These are phyloP conservation scores for Hipparchia semele DNA, from an alignment of 2,888 invertebrate species.

Conservation along the genomic window DNA sequence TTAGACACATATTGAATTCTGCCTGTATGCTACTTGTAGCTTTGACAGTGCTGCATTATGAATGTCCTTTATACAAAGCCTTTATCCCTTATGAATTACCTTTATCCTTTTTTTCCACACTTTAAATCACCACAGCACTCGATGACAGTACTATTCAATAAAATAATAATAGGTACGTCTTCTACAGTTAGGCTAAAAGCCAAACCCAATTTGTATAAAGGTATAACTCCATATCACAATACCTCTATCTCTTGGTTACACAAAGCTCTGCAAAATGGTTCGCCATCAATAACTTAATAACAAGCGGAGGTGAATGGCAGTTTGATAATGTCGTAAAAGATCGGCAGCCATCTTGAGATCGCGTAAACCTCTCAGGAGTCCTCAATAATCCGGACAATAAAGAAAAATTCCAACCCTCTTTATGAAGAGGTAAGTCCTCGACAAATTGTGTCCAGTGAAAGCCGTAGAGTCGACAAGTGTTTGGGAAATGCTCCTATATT, in stretches of 20 bases:
- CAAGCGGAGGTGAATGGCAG: constrained; percentile 70
- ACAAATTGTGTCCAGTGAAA: constrained; percentile 68
- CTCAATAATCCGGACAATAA: constrained; percentile 81
- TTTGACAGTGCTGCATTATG: too few relatives aligned
- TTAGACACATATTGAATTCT: too few relatives aligned
- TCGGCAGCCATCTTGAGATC: constrained; percentile 76
- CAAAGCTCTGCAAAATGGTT: constrained; percentile 38
- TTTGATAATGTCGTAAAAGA: constrained; percentile 78
- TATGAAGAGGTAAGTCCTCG: constrained; percentile 83
- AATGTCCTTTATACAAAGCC: too few relatives aligned
- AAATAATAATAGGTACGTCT: too few relatives aligned
- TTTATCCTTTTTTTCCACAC: too few relatives aligned
- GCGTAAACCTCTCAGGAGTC: constrained; percentile 77
- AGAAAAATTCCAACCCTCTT: constrained; percentile 82
- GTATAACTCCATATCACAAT: constrained; percentile 32
- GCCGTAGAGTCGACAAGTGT: constrained; percentile 51
- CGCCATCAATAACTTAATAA: constrained; percentile 76
- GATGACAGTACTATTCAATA: too few relatives aligned
- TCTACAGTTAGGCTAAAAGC: neutral
- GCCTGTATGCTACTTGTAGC: too few relatives aligned
- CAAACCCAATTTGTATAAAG: constrained; percentile 32
- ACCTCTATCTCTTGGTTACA: constrained; percentile 37
- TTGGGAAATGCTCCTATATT: constrained; percentile 14
- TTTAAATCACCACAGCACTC: too few relatives aligned
- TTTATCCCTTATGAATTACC: too few relatives aligned